Evolutionary conservation across 2,888 invertebrate genomes (phyloP).

Genomic region (Cremastinae sp.): DNA sequence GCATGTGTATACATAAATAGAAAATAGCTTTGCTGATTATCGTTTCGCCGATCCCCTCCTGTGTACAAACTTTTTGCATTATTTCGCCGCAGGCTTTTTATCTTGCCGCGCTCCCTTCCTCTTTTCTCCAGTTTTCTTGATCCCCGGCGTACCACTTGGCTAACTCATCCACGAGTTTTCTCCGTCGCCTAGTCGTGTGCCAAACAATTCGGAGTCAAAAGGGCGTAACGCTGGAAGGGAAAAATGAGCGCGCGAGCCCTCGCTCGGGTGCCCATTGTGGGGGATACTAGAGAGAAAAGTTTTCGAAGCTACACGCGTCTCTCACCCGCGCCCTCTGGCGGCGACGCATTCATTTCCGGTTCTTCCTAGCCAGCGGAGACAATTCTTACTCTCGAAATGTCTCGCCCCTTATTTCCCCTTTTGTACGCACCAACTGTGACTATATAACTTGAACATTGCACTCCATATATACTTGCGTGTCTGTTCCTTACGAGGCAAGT

Average conservation of each 20-base stretch:
- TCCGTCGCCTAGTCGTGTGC: constrained; percentile 15
- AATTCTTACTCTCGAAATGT: constrained; percentile 27
- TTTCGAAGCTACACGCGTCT: constrained; percentile 49
- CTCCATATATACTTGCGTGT: no score
- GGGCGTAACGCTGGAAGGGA: constrained; percentile 46
- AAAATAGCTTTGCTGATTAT: constrained; percentile 50
- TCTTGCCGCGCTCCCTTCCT: constrained; percentile 6
- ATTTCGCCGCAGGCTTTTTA: constrained; percentile 35
- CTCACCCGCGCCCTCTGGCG: constrained; percentile 23
- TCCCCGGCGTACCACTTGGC: constrained; percentile 17
- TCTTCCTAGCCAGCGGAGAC: neutral
- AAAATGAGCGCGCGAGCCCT: constrained; percentile 50
- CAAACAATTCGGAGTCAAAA: neutral
- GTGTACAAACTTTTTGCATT: constrained; percentile 47
- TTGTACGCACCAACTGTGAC: no score
- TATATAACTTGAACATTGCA: no score
- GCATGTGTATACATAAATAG: constrained; percentile 17
- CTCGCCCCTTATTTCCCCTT: no score
- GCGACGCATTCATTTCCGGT: constrained; percentile 45
- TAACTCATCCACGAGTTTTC: constrained; percentile 51
- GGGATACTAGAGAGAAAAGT: constrained; percentile 52
- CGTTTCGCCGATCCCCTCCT: constrained; percentile 30
- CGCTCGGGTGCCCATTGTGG: no score
- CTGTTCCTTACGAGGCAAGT: no score
- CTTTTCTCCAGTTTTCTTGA: no score